phyloP scores from a whole-genome alignment of 2,113 vertebrate species.

The Leptodactylus fuscus region DNA sequence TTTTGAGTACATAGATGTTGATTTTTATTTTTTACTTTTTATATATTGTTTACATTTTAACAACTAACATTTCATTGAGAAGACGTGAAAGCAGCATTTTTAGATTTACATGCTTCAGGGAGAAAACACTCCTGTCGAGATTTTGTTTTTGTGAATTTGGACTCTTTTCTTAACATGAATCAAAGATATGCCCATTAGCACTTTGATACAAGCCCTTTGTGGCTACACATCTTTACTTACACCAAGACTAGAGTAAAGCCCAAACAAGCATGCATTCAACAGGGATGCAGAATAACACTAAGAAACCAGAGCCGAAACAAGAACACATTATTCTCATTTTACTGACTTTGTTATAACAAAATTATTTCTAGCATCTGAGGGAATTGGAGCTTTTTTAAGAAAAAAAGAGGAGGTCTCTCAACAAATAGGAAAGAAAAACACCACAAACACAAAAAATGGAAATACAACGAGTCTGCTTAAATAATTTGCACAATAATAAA shows the following conservation, averaged over 20 bases:
- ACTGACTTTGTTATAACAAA: slow-evolving; percentile 48
- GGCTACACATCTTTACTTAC: not conserved
- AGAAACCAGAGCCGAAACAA: slow-evolving; percentile 16
- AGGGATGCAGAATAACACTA: not conserved
- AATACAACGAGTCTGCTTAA: slow-evolving; percentile 73
- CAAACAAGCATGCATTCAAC: slow-evolving; percentile 24
- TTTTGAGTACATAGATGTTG: no score
- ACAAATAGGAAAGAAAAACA: slow-evolving; percentile 35
- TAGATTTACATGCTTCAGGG: not conserved
- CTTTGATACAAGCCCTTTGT: not conserved
- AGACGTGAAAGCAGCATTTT: not conserved
- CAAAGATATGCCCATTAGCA: not conserved
- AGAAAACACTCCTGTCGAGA: not conserved
- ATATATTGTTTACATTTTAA: not conserved
- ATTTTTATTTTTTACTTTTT: no score
- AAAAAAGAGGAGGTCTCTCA: slow-evolving; percentile 22
- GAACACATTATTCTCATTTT: slow-evolving; percentile 39
- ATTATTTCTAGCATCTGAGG: slow-evolving; percentile 20
- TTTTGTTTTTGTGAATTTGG: not conserved
- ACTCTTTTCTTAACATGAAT: not conserved
- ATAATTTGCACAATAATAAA: slow-evolving; percentile 87
- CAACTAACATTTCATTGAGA: not conserved
- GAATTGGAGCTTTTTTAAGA: slow-evolving; percentile 26
- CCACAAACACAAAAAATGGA: slow-evolving; percentile 62
- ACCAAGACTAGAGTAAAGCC: not conserved